These are phyloP conservation scores for Oophaga sylvatica DNA, from an alignment of 2,797 vertebrate species.

Conservation along the genomic window DNA sequence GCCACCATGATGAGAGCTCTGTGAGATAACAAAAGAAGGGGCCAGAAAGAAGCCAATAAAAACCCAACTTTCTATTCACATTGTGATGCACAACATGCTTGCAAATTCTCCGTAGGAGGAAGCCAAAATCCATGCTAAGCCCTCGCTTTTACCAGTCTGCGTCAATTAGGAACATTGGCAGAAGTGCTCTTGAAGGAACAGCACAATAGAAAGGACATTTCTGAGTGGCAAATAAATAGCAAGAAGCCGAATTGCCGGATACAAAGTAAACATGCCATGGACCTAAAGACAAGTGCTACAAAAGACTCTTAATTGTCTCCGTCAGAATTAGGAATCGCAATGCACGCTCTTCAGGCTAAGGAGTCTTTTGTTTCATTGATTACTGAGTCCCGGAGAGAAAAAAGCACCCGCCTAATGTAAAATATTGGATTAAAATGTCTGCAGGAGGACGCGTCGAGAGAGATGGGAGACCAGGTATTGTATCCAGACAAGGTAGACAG, in stretches of 20 bases:
- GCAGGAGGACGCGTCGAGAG: neutral
- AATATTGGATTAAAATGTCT: neutral
- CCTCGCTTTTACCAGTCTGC: neutral
- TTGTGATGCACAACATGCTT: neutral
- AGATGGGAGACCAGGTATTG: neutral
- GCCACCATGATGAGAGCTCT: too few species aligned
- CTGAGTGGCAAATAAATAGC: neutral
- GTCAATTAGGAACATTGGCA: neutral
- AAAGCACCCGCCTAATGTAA: neutral
- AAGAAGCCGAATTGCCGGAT: neutral
- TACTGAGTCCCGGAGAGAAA: conserved; percentile 16
- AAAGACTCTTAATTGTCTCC: neutral
- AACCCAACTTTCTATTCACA: neutral
- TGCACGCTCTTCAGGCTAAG: conserved; percentile 1
- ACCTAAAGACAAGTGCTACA: neutral
- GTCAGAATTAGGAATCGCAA: neutral
- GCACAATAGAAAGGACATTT: neutral
- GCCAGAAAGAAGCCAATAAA: neutral
- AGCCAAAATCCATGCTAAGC: neutral
- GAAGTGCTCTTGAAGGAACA: neutral
- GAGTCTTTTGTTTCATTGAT: conserved; percentile 35
- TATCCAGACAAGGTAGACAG: neutral
- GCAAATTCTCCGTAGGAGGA: neutral
- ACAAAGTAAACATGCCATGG: neutral
- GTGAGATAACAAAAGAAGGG: neutral